Percentiles rank a stretch among this genome's conserved stretches.
These are phyloP conservation scores for Auanema freiburgensis DNA, from an alignment of 2,888 invertebrate genomes.

Conservation along the genomic window DNA sequence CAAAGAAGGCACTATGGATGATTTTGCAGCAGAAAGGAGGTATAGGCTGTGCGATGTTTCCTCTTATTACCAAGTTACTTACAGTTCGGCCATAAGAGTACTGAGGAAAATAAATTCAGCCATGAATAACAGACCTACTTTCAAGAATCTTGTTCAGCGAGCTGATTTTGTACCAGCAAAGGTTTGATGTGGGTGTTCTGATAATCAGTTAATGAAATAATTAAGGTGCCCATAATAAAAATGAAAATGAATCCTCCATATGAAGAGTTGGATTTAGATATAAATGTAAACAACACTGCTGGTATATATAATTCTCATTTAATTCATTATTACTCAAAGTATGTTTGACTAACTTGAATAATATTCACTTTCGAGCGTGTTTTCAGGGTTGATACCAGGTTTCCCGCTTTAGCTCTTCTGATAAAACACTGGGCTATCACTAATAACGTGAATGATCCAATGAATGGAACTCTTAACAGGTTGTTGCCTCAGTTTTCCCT, in stretches of 20 bases:
- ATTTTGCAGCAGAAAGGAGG: not conserved
- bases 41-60: not conserved
- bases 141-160: constrained; percentile 2
- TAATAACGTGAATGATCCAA: constrained; percentile 51
- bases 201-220: too few relatives aligned
- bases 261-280: constrained; percentile 56
- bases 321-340: constrained; percentile 62
- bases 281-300: constrained; percentile 62
- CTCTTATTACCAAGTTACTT: too few relatives aligned
- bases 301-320: constrained; percentile 63
- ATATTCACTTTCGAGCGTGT: not conserved
- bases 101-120: constrained; percentile 6
- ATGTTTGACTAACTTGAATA: not conserved
- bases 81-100: not conserved
- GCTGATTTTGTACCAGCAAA: constrained; percentile 35
- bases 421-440: constrained; percentile 63
- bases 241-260: constrained; percentile 38
- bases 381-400: constrained; percentile 53
- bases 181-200: too few relatives aligned
- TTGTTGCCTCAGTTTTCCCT: constrained; percentile 14
- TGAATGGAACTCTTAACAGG: constrained; percentile 59
- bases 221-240: constrained; percentile 56
- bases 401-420: constrained; percentile 55
- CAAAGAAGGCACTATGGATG: not conserved
- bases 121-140: not conserved